Percentiles rank a stretch among this genome's conserved stretches.
Conservation (phyloP, 2,113 vertebrate species). For the Oryctolagus cuniculus region DNA sequence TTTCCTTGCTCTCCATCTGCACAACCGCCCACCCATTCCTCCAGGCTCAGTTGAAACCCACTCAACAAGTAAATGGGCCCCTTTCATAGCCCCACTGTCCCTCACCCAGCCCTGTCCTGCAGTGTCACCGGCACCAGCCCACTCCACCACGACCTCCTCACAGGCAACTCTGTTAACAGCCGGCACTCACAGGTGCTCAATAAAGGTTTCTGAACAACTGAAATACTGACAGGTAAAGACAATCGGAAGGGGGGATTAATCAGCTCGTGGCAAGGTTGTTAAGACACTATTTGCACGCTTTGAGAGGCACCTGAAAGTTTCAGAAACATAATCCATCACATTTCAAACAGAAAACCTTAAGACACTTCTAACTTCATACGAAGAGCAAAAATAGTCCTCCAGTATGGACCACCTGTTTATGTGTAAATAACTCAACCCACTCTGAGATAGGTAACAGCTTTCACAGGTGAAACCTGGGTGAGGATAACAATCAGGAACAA, state of each 20-base stretch:
- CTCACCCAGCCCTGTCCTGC: no score
- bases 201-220: neutral
- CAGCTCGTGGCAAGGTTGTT: no score
- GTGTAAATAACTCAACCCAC: neutral
- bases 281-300: neutral
- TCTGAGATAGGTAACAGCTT: constrained; percentile 11
- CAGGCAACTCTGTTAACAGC: neutral
- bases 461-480: neutral
- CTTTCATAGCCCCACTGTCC: neutral
- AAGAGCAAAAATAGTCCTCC: neutral
- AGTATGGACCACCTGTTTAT: neutral
- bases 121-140: accelerated
- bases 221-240: neutral
- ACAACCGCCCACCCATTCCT: neutral
- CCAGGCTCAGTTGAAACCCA: neutral
- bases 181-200: neutral
- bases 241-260: accelerated
- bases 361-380: neutral
- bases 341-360: neutral
- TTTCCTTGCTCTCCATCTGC: neutral
- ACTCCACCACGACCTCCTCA: neutral
- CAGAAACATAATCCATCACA: neutral
- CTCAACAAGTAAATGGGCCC: neutral
- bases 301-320: neutral
- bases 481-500: neutral